Base-by-base conservation (phyloP, 2,113 vertebrate genomes). In the Microcebus jonahi region DNA sequence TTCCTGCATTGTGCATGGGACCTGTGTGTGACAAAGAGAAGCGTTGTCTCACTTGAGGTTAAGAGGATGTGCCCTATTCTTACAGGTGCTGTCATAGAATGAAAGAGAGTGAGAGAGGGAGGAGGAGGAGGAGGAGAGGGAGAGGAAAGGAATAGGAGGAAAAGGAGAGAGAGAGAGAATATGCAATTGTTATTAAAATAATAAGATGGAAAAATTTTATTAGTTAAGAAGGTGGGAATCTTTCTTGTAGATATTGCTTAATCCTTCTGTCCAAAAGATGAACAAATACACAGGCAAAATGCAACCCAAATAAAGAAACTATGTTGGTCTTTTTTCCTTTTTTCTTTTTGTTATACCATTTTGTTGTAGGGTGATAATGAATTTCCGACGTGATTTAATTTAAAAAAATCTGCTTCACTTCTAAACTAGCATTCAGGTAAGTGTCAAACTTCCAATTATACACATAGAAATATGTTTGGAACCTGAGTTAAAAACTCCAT, bases 361-460 rank as follows among this genome's bases (percentile, higher is more conserved):
- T 84, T 93, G 71, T 91, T 89, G 75, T 53, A 93, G 96, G 73
- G n/a, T n/a, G 39, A 48, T 88, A 48, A 95, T 76, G 73, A 95
- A 91, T 93, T 92, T 68, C 70, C 88, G 65, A 48, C 73, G 96
- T 75, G 61, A 91, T 92, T 95, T 97, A 96, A 97, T 96, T 94
- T 84, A 87, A 59, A 94, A 96, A 94, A 97, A 92, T 83, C 84
- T 85, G 81, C 76, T 92, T 95, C 12, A 14, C 45, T 96, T 92
- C 45, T 81, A 90, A 88, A 77, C 76, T 81, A 94, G 75, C 89
- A 95, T 61, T 86, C 88, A 97, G 97, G 94, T 96, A 97, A 94
- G 93, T 96, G 93, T 96, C 91, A 96, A 92, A 81, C 45, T 93
- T 95, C 93, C 86, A 97, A 94, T 96, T 96, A 96, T 76, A 93